Evolutionary conservation across 2,797 vertebrate species (phyloP).

Genomic region (Lepilemur ruficaudatus): DNA sequence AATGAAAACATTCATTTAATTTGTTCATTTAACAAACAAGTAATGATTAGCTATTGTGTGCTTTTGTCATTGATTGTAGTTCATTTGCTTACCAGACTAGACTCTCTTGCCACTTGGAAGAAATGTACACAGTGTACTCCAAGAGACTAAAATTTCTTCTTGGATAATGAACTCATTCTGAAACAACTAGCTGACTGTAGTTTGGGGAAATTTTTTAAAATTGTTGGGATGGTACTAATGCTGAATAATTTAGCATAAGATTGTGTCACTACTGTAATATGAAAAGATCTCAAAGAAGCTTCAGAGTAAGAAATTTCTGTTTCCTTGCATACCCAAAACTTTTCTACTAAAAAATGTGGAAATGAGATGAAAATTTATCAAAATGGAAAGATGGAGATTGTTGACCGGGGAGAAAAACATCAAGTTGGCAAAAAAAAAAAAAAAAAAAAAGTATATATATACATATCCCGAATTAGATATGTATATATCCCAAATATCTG

Average conservation of each 20-base stretch:
- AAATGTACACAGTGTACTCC: neutral
- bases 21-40: neutral
- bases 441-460: too few relatives aligned
- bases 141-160: neutral
- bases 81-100: neutral
- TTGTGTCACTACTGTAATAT: neutral
- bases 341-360: neutral
- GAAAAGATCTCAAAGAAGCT: neutral
- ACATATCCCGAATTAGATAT: too few relatives aligned
- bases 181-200: neutral
- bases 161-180: neutral
- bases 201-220: neutral
- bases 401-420: neutral
- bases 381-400: neutral
- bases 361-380: conserved; percentile 13
- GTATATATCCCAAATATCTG: neutral
- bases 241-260: neutral
- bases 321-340: neutral
- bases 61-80: neutral
- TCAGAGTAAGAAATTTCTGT: neutral
- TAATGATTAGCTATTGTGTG: neutral
- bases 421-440: neutral
- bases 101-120: neutral
- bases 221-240: neutral
- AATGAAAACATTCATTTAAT: neutral